Evolutionary conservation across 2,888 invertebrate genomes (phyloP).

Genomic region (Melanostoma scalare): DNA sequence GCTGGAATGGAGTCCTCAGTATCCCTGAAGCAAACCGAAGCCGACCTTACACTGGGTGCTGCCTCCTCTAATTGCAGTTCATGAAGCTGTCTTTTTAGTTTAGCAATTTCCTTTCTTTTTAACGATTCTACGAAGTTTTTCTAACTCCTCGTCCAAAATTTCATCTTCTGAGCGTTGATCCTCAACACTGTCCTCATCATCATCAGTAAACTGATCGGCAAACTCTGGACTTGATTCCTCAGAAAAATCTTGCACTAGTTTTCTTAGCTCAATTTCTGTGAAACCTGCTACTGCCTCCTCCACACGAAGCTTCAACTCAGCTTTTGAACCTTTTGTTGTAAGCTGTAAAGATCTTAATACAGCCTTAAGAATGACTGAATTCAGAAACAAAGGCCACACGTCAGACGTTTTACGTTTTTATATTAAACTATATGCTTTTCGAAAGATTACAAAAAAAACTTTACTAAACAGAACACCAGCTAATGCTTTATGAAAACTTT

Average conservation of each 20-base stretch:
- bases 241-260: neutral
- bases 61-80: slow-evolving; percentile 12
- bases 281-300: neutral
- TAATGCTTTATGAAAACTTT: too few species aligned
- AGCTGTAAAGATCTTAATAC: neutral
- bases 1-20: slow-evolving; percentile 15
- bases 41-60: neutral
- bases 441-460: neutral
- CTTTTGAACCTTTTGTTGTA: slow-evolving; percentile 4
- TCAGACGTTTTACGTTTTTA: neutral
- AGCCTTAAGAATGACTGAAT: slow-evolving; percentile 20
- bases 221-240: neutral
- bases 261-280: neutral
- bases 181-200: neutral
- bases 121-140: slow-evolving; percentile 15
- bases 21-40: slow-evolving; percentile 13
- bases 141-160: slow-evolving; percentile 6
- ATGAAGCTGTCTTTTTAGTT: slow-evolving; percentile 15
- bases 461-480: neutral
- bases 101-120: slow-evolving; percentile 21
- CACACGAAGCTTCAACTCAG: slow-evolving; percentile 16
- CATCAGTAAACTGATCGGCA: neutral
- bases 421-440: neutral
- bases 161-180: slow-evolving; percentile 3
- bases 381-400: neutral